Conservation (phyloP, 2,113 vertebrate genomes). For the Puma concolor region DNA sequence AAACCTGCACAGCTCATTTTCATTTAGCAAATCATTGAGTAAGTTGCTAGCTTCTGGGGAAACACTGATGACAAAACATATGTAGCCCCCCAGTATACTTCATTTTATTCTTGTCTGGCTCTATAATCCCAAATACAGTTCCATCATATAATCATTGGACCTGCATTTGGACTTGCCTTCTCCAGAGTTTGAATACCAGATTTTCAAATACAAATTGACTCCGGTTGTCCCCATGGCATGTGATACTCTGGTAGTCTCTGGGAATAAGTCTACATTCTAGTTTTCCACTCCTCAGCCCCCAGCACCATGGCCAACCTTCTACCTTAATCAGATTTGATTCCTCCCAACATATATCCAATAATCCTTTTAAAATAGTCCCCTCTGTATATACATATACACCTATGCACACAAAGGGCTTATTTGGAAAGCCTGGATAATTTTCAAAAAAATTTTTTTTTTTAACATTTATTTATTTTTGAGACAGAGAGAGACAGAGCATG, state of each 20-base stretch:
- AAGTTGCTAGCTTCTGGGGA: background rate
- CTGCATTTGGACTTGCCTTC: background rate
- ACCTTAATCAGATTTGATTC: background rate
- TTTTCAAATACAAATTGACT: background rate
- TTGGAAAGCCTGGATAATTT: background rate
- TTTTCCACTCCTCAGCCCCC: background rate
- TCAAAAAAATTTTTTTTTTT: background rate
- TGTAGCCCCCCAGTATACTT: rapidly evolving
- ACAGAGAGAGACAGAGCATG: too few species aligned
- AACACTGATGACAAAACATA: background rate
- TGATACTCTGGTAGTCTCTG: background rate
- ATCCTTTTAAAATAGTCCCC: background rate
- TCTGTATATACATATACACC: background rate
- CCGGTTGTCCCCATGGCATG: background rate
- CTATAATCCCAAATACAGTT: background rate
- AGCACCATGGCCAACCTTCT: background rate
- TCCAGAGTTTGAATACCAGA: background rate
- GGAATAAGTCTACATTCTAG: background rate
- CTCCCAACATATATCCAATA: background rate
- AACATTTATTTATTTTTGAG: too few species aligned
- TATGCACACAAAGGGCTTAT: background rate
- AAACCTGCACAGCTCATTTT: background rate
- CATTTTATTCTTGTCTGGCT: background rate
- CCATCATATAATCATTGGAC: background rate
- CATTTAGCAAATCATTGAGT: background rate